phyloP scores from a whole-genome alignment of 2,888 invertebrate species.

The Apomyelois bistriatella region DNA sequence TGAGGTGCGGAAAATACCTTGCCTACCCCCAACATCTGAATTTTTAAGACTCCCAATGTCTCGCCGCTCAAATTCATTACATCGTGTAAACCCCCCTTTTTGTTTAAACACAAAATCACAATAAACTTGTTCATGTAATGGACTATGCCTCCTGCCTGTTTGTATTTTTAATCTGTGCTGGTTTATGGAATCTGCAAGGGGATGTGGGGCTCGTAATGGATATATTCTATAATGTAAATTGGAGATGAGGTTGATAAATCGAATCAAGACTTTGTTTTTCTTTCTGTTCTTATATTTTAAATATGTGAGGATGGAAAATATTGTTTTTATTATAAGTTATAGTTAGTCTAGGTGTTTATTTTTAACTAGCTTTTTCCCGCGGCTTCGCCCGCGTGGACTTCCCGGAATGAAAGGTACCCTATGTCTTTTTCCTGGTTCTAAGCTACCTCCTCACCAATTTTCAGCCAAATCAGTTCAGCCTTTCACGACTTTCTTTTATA shows the following conservation, averaged over 20 bases:
- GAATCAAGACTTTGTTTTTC: background rate
- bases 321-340: too few species aligned
- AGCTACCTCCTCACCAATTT: too few species aligned
- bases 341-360: too few species aligned
- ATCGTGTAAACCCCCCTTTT: slow-evolving; percentile 58
- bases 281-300: background rate
- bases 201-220: slow-evolving; percentile 5
- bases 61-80: slow-evolving; percentile 67
- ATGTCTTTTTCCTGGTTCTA: too few species aligned
- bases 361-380: too few species aligned
- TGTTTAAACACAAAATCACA: slow-evolving; percentile 76
- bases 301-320: background rate
- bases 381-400: too few species aligned
- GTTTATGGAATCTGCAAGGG: slow-evolving; percentile 5
- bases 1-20: slow-evolving; percentile 61
- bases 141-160: slow-evolving; percentile 53
- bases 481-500: too few species aligned
- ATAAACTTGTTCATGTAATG: slow-evolving; percentile 70
- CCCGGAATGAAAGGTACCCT: too few species aligned
- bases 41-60: slow-evolving; percentile 65
- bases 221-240: slow-evolving; percentile 9
- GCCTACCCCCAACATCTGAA: slow-evolving; percentile 58
- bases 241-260: slow-evolving; percentile 5
- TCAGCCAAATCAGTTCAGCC: too few species aligned
- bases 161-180: slow-evolving; percentile 15